Percentiles rank a stretch among this genome's conserved stretches.
These are phyloP conservation scores for Notolabrus celidotus DNA, from an alignment of 2,797 vertebrate genomes.

Conservation along the genomic window DNA sequence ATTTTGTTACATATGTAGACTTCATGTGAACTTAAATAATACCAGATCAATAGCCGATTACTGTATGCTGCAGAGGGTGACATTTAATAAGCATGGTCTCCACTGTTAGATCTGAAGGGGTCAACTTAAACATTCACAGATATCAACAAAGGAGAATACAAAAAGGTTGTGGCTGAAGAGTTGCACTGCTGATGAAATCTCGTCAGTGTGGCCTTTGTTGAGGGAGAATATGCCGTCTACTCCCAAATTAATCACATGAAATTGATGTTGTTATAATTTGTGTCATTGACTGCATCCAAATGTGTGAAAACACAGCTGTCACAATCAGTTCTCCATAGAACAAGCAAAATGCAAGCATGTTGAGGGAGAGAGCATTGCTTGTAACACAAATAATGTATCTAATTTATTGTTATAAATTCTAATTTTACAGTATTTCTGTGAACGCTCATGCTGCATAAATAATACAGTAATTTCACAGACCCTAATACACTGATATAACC, in stretches of 20 bases:
- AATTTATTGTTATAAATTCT: no score
- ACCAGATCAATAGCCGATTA: background rate
- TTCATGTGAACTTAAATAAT: background rate
- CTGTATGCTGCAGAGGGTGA: background rate
- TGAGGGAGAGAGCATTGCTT: no score
- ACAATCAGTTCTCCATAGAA: no score
- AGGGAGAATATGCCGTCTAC: background rate
- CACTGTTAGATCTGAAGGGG: conserved; percentile 25
- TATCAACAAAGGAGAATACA: conserved; percentile 43
- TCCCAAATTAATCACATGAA: background rate
- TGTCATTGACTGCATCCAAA: no score
- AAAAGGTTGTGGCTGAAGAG: conserved; percentile 30
- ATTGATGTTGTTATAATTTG: no score
- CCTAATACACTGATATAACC: no score
- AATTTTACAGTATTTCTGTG: no score
- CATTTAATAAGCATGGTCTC: conserved; percentile 42
- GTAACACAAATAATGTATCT: no score
- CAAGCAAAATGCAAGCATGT: no score
- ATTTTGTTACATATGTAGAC: background rate
- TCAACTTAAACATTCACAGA: conserved; percentile 66
- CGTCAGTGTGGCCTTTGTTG: conserved; percentile 26
- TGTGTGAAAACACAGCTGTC: no score
- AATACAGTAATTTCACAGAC: no score
- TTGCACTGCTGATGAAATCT: conserved; percentile 22
- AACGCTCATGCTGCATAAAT: no score